phyloP scores from a whole-genome alignment of 2,888 invertebrate genomes.

The Andrena dorsata region DNA sequence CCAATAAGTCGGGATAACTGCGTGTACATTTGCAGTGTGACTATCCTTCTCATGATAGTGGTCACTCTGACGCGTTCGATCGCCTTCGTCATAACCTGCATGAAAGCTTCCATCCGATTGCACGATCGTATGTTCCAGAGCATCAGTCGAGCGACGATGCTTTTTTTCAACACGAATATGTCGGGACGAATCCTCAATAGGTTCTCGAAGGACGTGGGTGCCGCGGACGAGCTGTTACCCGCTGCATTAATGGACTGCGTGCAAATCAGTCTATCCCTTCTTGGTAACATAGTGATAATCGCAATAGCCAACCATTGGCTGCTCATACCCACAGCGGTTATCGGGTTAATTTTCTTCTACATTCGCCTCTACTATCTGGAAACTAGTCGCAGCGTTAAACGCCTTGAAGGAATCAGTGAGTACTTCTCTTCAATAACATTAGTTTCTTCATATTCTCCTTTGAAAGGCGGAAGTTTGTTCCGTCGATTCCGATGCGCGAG shows the following conservation, averaged over 20 bases:
- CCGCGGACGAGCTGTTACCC: constrained; percentile 89
- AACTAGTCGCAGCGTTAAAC: constrained; percentile 93
- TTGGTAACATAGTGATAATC: constrained; percentile 93
- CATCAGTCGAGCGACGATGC: constrained; percentile 92
- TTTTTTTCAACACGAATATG: constrained; percentile 95
- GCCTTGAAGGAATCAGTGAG: constrained; percentile 93
- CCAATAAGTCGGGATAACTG: constrained; percentile 84
- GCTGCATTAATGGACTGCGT: constrained; percentile 88
- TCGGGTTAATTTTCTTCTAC: constrained; percentile 91
- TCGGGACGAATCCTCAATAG: constrained; percentile 93
- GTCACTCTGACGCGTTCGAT: constrained; percentile 85
- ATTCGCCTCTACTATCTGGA: constrained; percentile 91
- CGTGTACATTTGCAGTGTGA: constrained; percentile 86
- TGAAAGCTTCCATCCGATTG: constrained; percentile 91
- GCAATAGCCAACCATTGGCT: constrained; percentile 91
- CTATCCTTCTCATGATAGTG: constrained; percentile 84
- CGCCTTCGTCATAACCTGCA: constrained; percentile 89
- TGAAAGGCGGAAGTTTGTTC: neutral
- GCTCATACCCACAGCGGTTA: constrained; percentile 89
- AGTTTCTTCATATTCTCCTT: neutral
- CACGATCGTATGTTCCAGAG: constrained; percentile 94
- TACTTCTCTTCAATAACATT: constrained; percentile 73
- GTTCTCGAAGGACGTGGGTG: constrained; percentile 95
- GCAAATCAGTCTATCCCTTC: constrained; percentile 92
- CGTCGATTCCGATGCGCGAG: too few species aligned